These are phyloP conservation scores for Petaurus breviceps DNA, from an alignment of 2,113 vertebrate species.

Conservation along the genomic window DNA sequence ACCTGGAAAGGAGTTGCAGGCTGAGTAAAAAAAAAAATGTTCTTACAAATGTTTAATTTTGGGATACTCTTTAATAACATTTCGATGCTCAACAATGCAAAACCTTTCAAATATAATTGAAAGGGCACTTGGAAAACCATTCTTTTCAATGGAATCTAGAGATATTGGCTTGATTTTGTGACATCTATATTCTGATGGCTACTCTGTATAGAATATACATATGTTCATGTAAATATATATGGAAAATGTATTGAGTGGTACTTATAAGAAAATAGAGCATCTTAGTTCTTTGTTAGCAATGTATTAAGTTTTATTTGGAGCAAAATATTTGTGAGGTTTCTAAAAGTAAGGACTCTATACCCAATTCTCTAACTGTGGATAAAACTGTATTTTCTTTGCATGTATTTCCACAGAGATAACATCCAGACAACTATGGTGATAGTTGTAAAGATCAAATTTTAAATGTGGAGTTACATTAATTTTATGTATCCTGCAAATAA, in stretches of 20 bases:
- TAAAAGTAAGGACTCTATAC: background rate
- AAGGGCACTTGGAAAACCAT: slow-evolving; percentile 48
- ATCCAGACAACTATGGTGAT: background rate
- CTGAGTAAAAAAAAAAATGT: slow-evolving; percentile 62
- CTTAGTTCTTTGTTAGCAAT: slow-evolving; percentile 44
- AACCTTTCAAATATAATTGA: slow-evolving; percentile 41
- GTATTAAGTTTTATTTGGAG: slow-evolving; percentile 58
- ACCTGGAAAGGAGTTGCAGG: slow-evolving; percentile 72
- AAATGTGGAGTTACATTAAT: slow-evolving; percentile 50
- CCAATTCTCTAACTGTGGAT: slow-evolving; percentile 30
- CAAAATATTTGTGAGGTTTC: background rate
- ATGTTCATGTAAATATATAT: background rate
- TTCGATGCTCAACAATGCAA: slow-evolving; percentile 53
- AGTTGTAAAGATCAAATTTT: slow-evolving; percentile 10
- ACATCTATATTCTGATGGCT: slow-evolving; percentile 26
- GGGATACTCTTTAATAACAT: slow-evolving; percentile 68
- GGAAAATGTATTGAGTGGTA: background rate
- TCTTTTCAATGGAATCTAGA: slow-evolving; percentile 42
- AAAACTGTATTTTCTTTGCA: slow-evolving; percentile 50
- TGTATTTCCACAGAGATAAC: slow-evolving; percentile 23
- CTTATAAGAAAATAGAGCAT: slow-evolving; percentile 81
- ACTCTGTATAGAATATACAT: background rate
- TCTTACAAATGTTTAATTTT: slow-evolving; percentile 55
- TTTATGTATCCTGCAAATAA: background rate
- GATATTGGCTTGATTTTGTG: slow-evolving; percentile 65